Base-by-base conservation (phyloP, 2,888 invertebrate genomes). In the Cheilosia impressa region DNA sequence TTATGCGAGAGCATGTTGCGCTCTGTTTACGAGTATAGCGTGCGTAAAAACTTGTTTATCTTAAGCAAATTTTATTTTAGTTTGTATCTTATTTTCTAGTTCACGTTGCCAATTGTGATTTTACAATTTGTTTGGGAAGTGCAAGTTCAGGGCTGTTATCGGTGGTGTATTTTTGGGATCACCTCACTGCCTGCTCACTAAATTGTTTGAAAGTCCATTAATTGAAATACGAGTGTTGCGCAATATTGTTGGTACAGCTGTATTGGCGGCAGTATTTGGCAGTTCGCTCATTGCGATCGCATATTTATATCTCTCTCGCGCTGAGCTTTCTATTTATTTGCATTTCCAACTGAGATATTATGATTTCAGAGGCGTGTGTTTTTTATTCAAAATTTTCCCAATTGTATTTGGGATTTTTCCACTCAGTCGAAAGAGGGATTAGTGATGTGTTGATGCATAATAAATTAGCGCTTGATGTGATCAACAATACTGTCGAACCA, bases 131-230 rank as follows among this genome's bases (percentile, higher is more conserved):
- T 41, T 24, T 27, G 38, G 19, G 38, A 78, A 62, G 50, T 41
- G 55, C 82, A 83, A 83, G 83, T 83, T 83, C 83, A 78, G 13
- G 83, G 83, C 24, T 63, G 34, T 38, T 10, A 5, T 2, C n/a
- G 45, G 7, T 38, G 13, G 34, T 41, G 6, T 72, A 45, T 73
- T 55, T 73, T 57, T 2, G 31, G 38, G 19, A 24, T 17, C 31
- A n/a, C 24, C n/a, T 38, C 38, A 38, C 27, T 9, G 24, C 24
- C 27, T 53, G 31, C 41, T 7, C 17, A 53, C 9, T 4, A 53
- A 62, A 43, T 43, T 13, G 2, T 62, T 38, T 13, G 38, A 71
- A 60, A 50, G n/a, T 17, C 38, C 38, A 53, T 41, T 62, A 53
- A n/a, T 50, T 58, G 6, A 47, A 45, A 19, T 22, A 1, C n/a